Percentiles rank a stretch among this genome's conserved stretches.
Evolutionary conservation across 2,797 vertebrate species (phyloP).

Genomic region (Tamandua tetradactyla): DNA sequence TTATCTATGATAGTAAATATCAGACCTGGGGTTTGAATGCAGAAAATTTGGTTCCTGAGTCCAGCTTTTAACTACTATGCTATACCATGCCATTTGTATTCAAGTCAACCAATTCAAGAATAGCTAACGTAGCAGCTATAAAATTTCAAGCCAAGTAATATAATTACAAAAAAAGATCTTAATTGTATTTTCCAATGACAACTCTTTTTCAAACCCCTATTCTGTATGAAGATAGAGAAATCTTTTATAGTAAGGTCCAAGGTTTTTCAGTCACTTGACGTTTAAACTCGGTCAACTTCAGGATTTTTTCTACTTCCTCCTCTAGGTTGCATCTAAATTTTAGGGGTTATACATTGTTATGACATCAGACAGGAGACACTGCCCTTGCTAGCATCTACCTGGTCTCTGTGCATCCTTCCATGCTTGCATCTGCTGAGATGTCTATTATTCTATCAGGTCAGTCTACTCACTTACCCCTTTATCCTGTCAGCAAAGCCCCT

Average conservation of each 20-base stretch:
- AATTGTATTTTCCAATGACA: neutral
- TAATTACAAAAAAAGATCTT: neutral
- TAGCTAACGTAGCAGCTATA: neutral
- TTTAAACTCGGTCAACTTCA: neutral
- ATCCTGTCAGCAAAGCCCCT: neutral
- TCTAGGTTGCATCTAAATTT: neutral
- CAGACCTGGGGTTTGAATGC: neutral
- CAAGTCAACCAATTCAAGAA: neutral
- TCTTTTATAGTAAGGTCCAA: neutral
- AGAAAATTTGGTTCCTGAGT: neutral
- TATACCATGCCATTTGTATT: neutral
- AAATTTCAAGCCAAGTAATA: neutral
- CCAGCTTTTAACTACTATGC: neutral
- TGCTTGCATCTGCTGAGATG: neutral
- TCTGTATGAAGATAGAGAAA: neutral
- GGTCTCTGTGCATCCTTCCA: neutral
- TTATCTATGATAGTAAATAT: neutral
- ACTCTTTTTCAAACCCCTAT: neutral
- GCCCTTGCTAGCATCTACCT: neutral
- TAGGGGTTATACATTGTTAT: neutral
- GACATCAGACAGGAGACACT: neutral
- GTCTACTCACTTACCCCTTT: neutral
- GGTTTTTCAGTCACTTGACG: neutral
- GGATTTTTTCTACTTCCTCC: neutral
- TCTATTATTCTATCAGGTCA: neutral